Evolutionary conservation across 2,888 invertebrate species (phyloP), one percentile per base, ranked within the genome.

Genomic region (Chloromyia formosa): DNA sequence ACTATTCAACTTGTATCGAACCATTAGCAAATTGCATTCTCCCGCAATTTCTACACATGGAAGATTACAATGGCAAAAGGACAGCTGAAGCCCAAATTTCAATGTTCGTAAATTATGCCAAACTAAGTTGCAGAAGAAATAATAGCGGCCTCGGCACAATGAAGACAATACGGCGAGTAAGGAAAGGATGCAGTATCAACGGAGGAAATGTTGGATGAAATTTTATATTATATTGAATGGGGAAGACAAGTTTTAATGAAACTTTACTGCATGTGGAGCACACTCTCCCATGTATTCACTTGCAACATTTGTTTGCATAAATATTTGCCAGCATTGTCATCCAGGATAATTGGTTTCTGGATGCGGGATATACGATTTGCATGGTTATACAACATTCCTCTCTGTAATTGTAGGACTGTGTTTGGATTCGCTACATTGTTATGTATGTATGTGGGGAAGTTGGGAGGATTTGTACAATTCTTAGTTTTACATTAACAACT

Each of bases 291-390:
- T 66, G 66, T 66, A 45, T 66, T 42, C 66, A 27, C 45, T 45
- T 66, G 66, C 22, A 66, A 66, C 45, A 66, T 66, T 66, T 49
- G 49, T 49, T 49, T 66, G 66, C 66, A 45, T 49, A 45, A 49
- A 49, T 66, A 66, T 66, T 66, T 66, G 66, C 66, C 66, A 66
- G 49, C 66, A 66, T 45, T 66, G 66, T 66, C 66, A 66, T 66
- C 35, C 66, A 49, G 49, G 49, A 42, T 66, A 66, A 66, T 66
- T 66, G 66, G 49, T 66, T 66, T 66, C 35, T 22, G 66, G 49
- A 42, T 35, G 66, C 7, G 49, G 66, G 16, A 66, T 66, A 45
- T 49, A 66, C 49, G 20, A 66, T 20, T 20, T 20, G 22, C 56
- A 18, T 56, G 10, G 56, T 56, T 20, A 56, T 18, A 56, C 56